phyloP scores from a whole-genome alignment of 1,140 invertebrate species.

The Eumeta japonica region DNA sequence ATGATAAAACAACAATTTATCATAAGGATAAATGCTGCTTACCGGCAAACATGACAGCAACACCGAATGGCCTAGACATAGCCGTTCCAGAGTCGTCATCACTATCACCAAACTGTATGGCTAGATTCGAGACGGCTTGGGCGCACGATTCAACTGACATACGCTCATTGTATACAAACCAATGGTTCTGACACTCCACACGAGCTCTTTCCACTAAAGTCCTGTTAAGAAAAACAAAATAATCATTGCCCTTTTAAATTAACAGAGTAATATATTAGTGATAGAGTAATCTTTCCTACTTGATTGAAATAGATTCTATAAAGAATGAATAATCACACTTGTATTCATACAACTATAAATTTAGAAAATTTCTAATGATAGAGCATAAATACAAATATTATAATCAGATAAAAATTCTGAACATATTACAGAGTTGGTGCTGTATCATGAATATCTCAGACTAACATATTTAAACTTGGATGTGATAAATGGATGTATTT shows the following conservation, averaged over 20 bases:
- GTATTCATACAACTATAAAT: no score
- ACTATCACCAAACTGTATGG: constrained; percentile 97
- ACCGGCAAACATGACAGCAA: constrained; percentile 90
- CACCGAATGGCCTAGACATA: constrained; percentile 99
- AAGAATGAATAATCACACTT: no score
- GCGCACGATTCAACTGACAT: constrained; percentile 97
- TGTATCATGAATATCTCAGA: no score
- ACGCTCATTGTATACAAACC: constrained; percentile 95
- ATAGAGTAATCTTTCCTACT: background rate
- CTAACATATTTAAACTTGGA: no score
- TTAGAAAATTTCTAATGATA: no score
- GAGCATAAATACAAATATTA: no score
- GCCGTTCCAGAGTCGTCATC: constrained; percentile 90
- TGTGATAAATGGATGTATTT: no score
- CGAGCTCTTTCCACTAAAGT: constrained; percentile 93
- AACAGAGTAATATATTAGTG: background rate
- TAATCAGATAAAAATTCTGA: no score
- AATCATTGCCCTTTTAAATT: constrained; percentile 4
- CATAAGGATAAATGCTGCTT: no score
- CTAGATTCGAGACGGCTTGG: constrained; percentile 96
- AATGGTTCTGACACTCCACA: constrained; percentile 95
- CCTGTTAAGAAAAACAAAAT: constrained; percentile 42
- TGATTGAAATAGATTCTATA: background rate
- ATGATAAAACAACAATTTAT: no score
- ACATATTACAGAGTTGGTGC: no score